These are phyloP conservation scores for Ptychoptera contaminata DNA, from an alignment of 2,888 invertebrate species.

Conservation along the genomic window DNA sequence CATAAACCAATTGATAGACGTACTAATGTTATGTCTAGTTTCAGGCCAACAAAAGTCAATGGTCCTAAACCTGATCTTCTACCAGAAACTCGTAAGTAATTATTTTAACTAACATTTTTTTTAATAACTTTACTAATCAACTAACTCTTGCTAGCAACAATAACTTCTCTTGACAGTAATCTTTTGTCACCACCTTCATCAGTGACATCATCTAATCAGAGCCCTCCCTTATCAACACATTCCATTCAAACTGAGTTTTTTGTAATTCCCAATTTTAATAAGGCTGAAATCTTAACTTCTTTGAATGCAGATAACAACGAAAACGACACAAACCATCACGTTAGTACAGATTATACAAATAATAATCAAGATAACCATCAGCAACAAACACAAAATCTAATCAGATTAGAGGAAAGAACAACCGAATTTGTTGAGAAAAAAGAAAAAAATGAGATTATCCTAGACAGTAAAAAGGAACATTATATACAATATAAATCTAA, in stretches of 20 bases:
- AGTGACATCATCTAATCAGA: constrained; percentile 16
- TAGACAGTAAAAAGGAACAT: no score
- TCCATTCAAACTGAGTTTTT: not conserved
- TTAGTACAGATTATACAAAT: no score
- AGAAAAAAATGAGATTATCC: no score
- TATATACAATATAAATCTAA: no score
- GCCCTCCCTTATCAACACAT: constrained; percentile 10
- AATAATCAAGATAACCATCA: no score
- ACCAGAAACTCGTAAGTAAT: constrained; percentile 37
- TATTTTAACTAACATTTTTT: not conserved
- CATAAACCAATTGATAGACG: constrained; percentile 30
- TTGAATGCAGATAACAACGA: no score
- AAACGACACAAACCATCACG: no score
- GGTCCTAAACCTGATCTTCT: constrained; percentile 39
- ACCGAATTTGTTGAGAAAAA: no score
- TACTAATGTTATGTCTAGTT: constrained; percentile 33
- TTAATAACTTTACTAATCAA: not conserved
- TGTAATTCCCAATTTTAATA: no score
- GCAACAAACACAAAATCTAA: no score
- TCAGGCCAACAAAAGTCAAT: constrained; percentile 24
- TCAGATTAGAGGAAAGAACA: no score
- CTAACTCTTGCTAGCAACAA: constrained; percentile 29
- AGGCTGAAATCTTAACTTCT: no score
- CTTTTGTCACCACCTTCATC: constrained; percentile 29
- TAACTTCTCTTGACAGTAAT: constrained; percentile 39